phyloP scores from a whole-genome alignment of 2,888 invertebrate genomes.

The Phalera bucephala region DNA sequence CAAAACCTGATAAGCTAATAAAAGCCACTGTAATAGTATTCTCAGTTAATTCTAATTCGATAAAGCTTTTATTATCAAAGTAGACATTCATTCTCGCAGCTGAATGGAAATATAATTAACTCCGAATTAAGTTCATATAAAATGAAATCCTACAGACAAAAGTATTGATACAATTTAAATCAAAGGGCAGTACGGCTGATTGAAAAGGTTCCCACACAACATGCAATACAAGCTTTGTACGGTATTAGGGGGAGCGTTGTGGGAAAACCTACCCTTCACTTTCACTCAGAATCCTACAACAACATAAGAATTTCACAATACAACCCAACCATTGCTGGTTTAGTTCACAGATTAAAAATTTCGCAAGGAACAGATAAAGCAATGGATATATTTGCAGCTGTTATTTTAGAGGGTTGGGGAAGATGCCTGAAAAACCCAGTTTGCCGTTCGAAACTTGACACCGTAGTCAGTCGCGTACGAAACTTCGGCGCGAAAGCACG shows the following conservation, averaged over 20 bases:
- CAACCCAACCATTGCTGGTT: slow-evolving; percentile 30
- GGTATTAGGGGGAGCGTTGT: slow-evolving; percentile 40
- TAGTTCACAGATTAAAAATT: too few relatives aligned
- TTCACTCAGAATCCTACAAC: slow-evolving; percentile 7
- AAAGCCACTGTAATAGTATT: too few relatives aligned
- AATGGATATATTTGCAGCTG: too few relatives aligned
- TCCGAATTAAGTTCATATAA: slow-evolving; percentile 29
- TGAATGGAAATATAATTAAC: slow-evolving; percentile 50
- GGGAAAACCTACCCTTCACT: slow-evolving; percentile 29
- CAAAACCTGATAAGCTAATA: too few relatives aligned
- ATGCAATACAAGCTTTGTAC: slow-evolving; percentile 64
- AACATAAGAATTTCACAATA: neutral
- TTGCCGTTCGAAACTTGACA: slow-evolving; percentile 19
- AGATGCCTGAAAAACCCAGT: slow-evolving; percentile 33
- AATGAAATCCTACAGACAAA: slow-evolving; percentile 29
- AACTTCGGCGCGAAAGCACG: slow-evolving; percentile 34
- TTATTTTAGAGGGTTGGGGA: slow-evolving; percentile 9
- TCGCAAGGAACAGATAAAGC: too few relatives aligned
- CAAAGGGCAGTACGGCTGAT: slow-evolving; percentile 53
- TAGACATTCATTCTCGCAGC: neutral
- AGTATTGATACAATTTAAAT: slow-evolving; percentile 26
- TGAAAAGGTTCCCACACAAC: slow-evolving; percentile 69
- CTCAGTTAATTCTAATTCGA: too few relatives aligned
- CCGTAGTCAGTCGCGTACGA: slow-evolving; percentile 42
- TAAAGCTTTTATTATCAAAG: neutral